Conservation (phyloP, 2,888 invertebrate genomes). For the Cyclophora albipunctata region DNA sequence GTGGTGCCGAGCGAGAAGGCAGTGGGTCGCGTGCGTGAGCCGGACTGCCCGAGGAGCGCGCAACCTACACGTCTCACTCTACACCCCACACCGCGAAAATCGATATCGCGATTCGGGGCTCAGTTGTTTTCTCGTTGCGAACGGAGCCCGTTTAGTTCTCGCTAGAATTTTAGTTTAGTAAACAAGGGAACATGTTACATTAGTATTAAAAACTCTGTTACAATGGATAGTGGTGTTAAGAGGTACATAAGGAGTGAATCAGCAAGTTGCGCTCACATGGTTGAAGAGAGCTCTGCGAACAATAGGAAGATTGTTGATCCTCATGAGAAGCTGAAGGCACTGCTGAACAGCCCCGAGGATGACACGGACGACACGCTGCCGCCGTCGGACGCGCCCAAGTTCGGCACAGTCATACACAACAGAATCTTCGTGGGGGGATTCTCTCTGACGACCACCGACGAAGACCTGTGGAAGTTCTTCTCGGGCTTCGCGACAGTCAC, state of each 20-base stretch:
- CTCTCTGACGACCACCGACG: constrained; percentile 93
- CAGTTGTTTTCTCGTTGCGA: constrained; percentile 47
- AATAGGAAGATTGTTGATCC: constrained; percentile 58
- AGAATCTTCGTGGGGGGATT: constrained; percentile 98
- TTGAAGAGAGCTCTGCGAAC: constrained; percentile 57
- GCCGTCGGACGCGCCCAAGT: constrained; percentile 73
- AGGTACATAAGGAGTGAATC: constrained; percentile 68
- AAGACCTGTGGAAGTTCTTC: constrained; percentile 93
- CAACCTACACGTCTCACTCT: constrained; percentile 43
- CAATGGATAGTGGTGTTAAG: constrained; percentile 60
- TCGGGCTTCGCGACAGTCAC: constrained; percentile 92
- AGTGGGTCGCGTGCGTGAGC: constrained; percentile 4
- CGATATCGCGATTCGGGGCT: constrained; percentile 35
- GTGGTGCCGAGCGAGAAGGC: constrained; percentile 9
- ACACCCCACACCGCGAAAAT: constrained; percentile 30
- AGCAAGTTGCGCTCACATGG: constrained; percentile 68
- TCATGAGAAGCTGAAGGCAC: constrained; percentile 65
- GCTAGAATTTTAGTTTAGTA: constrained; percentile 65
- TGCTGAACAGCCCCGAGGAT: constrained; percentile 62
- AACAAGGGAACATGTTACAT: constrained; percentile 68
- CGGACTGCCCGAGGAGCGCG: constrained; percentile 29
- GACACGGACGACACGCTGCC: constrained; percentile 63
- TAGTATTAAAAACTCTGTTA: constrained; percentile 32
- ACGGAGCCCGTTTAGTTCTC: constrained; percentile 53
- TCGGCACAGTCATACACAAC: constrained; percentile 93